phyloP scores from a whole-genome alignment of 1,140 invertebrate genomes.

The Holotrichia oblita region DNA sequence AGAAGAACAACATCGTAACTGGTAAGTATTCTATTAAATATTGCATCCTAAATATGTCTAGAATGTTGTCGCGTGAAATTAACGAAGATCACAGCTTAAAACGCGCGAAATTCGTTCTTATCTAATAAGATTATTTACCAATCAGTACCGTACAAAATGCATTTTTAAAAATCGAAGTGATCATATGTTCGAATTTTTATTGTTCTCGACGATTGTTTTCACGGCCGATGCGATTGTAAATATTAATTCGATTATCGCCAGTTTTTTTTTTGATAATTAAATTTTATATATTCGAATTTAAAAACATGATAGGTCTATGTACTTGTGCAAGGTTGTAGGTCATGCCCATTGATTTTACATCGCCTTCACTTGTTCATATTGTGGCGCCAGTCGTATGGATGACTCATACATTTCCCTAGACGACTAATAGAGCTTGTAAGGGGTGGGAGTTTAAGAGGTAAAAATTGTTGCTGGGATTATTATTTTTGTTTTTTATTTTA shows the following conservation, averaged over 20 bases:
- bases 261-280: neutral
- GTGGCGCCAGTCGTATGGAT: constrained; percentile 27
- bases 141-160: constrained; percentile 3
- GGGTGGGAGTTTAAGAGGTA: constrained; percentile 10
- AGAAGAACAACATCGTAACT: neutral
- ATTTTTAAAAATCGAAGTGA: neutral
- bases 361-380: constrained; percentile 4
- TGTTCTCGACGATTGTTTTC: neutral
- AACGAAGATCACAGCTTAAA: neutral
- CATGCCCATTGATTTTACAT: constrained; percentile 48
- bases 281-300: neutral
- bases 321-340: constrained; percentile 41
- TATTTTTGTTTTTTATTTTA: neutral
- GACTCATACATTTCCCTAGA: constrained; percentile 27
- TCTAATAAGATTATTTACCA: neutral
- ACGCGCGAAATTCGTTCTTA: neutral
- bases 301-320: neutral
- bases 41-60: constrained; percentile 2
- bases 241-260: neutral
- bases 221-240: neutral
- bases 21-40: constrained; percentile 34
- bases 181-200: constrained; percentile 10
- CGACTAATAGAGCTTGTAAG: neutral
- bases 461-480: neutral
- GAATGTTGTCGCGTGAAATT: neutral